phyloP scores from a whole-genome alignment of 2,797 vertebrate genomes.

The Sebastes alutus region DNA sequence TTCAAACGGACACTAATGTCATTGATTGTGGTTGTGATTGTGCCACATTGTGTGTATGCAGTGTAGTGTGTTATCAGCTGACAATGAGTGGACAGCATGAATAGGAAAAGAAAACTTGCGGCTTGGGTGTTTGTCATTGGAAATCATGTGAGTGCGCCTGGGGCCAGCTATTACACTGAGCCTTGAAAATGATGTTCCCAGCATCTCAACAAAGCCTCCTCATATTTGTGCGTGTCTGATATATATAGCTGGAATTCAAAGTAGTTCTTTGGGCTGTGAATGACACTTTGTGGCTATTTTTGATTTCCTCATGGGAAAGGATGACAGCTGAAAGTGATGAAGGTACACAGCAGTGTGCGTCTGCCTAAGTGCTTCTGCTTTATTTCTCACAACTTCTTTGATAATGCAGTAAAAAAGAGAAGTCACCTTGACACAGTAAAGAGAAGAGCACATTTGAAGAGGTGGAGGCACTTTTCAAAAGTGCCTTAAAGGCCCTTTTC shows the following conservation, averaged over 20 bases:
- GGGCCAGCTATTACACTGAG: constrained; percentile 21
- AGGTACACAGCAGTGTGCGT: constrained; percentile 12
- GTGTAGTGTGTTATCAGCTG: constrained; percentile 36
- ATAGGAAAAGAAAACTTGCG: constrained; percentile 13
- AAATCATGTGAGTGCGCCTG: constrained; percentile 56
- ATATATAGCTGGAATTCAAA: constrained; percentile 45
- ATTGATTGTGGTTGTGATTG: background rate
- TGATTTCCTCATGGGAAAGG: constrained; percentile 28
- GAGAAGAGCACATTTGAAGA: background rate
- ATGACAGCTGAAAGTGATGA: constrained; percentile 40
- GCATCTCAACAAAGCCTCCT: constrained; percentile 29
- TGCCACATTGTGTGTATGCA: background rate
- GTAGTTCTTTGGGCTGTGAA: constrained; percentile 32
- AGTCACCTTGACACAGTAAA: background rate
- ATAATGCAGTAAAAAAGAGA: background rate
- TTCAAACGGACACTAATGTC: background rate
- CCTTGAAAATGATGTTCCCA: constrained; percentile 25
- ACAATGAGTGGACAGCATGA: constrained; percentile 25
- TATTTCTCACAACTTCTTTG: background rate
- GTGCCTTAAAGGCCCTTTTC: background rate
- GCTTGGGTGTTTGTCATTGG: constrained; percentile 36
- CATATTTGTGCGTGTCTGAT: constrained; percentile 18
- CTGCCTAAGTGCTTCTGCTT: background rate
- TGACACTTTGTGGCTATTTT: constrained; percentile 61
- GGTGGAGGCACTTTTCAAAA: background rate